phyloP scores from a whole-genome alignment of 2,113 vertebrate genomes.

The Melospiza melodia region DNA sequence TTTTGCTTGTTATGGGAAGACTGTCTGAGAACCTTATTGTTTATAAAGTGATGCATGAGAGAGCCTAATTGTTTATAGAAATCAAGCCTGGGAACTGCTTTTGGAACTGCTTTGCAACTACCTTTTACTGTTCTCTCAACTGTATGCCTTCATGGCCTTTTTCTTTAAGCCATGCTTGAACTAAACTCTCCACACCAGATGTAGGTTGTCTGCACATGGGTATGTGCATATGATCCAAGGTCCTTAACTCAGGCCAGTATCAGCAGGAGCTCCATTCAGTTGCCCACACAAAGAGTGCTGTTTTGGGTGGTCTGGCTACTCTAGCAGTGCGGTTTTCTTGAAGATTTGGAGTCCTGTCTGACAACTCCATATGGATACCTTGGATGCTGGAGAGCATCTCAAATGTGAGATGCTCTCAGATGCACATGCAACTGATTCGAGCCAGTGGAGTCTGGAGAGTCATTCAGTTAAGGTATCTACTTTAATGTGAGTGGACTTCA shows the following conservation, averaged over 20 bases:
- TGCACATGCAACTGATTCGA: not conserved
- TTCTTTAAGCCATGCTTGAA: too few relatives aligned
- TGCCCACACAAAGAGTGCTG: not conserved
- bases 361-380: not conserved
- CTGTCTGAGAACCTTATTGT: too few relatives aligned
- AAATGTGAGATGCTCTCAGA: not conserved
- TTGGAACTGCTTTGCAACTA: too few relatives aligned
- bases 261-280: not conserved
- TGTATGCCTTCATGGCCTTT: too few relatives aligned
- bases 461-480: not conserved
- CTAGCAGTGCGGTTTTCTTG: not conserved
- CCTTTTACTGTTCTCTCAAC: too few relatives aligned
- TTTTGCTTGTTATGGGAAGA: too few relatives aligned
- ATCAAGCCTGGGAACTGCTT: too few relatives aligned
- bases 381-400: not conserved
- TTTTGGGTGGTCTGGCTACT: not conserved
- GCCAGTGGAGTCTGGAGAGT: not conserved
- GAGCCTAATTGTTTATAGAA: too few relatives aligned
- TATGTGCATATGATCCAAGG: not conserved
- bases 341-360: not conserved
- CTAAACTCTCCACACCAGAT: not conserved
- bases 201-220: not conserved
- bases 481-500: not conserved
- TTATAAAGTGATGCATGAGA: too few relatives aligned
- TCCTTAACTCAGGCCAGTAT: not conserved